Conservation (phyloP, 2,113 vertebrate genomes). For the Eurypyga helias region DNA sequence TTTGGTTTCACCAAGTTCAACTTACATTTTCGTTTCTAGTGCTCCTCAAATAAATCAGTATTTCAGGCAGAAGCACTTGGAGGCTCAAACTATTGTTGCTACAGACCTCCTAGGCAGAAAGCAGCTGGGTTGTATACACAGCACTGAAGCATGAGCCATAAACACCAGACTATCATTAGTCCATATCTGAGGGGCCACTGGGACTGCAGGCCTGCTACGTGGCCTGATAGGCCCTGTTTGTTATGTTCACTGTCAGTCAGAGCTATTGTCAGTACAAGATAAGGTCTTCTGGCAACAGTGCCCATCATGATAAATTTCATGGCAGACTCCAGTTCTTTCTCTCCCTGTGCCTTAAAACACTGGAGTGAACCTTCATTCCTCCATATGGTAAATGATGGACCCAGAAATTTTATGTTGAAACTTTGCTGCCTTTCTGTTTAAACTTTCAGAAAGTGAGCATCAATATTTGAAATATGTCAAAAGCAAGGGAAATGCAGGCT, state of each 20-base stretch:
- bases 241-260: not conserved
- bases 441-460: not conserved
- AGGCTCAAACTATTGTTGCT: not conserved
- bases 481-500: not conserved
- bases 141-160: not conserved
- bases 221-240: not conserved
- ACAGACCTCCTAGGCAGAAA: not conserved
- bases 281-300: slow-evolving; percentile 12
- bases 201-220: not conserved
- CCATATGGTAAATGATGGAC: slow-evolving; percentile 28
- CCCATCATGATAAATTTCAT: not conserved
- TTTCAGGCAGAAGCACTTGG: not conserved
- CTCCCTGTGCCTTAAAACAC: not conserved
- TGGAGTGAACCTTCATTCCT: slow-evolving; percentile 6
- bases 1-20: not conserved
- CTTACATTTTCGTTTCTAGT: fast-evolving
- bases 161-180: not conserved
- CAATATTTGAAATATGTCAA: not conserved
- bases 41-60: not conserved
- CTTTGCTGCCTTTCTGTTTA: not conserved
- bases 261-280: not conserved
- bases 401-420: not conserved
- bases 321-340: not conserved
- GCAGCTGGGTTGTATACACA: not conserved
- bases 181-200: not conserved